Percentiles rank a stretch among this genome's conserved stretches.
phyloP scores from a whole-genome alignment of 2,888 invertebrate genomes.

The Habroteleia sp. region DNA sequence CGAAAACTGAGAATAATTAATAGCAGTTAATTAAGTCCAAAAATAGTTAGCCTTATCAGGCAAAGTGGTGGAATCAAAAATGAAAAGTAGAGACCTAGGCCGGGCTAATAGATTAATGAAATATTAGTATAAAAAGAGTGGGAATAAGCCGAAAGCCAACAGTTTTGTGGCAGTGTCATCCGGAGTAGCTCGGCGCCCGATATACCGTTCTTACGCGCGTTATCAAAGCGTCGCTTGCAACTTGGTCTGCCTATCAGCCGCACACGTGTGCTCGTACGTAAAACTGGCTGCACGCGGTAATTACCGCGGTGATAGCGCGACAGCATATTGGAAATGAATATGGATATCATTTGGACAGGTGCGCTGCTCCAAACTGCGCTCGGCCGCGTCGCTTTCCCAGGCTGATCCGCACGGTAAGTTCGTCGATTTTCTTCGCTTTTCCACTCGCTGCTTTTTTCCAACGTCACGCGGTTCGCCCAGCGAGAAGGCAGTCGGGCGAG shows the following conservation, averaged over 20 bases:
- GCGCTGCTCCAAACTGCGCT: constrained; percentile 50
- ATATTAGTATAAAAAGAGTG: constrained; percentile 21
- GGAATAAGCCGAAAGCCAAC: constrained; percentile 6
- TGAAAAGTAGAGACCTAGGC: neutral
- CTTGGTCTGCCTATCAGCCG: constrained; percentile 72
- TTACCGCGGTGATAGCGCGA: constrained; percentile 72
- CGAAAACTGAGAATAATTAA: too few relatives aligned
- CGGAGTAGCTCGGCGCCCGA: constrained; percentile 2
- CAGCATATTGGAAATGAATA: constrained; percentile 69
- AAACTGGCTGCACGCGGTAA: constrained; percentile 71
- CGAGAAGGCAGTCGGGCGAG: too few relatives aligned
- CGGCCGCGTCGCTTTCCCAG: constrained; percentile 6
- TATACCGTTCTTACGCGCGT: constrained; percentile 52
- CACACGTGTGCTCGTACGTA: constrained; percentile 68
- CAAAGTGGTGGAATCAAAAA: constrained; percentile 8
- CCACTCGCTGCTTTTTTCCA: too few relatives aligned
- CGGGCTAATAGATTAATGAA: constrained; percentile 5
- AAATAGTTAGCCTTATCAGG: neutral
- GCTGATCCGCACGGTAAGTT: too few relatives aligned
- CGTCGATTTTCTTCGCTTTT: too few relatives aligned
- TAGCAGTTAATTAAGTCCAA: too few relatives aligned
- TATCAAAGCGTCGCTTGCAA: constrained; percentile 72
- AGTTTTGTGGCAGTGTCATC: constrained; percentile 23
- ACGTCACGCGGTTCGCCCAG: too few relatives aligned
- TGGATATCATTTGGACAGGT: constrained; percentile 76